Conservation (phyloP, 2,797 vertebrate species). For the Poecilia velifera region DNA sequence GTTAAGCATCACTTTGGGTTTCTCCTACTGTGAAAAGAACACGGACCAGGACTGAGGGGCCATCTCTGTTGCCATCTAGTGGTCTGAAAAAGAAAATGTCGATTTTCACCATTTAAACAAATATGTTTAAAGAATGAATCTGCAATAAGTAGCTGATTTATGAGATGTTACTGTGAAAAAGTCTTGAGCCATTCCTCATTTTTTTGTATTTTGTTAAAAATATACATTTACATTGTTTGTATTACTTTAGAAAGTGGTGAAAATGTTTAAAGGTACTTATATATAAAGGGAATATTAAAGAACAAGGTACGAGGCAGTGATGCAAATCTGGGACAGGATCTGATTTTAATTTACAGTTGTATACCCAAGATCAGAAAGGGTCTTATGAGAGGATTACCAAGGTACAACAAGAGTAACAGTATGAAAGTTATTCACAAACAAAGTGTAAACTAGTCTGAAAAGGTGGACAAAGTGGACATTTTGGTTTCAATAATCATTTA, state of each 20-base stretch:
- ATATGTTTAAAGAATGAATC: background rate
- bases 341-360: background rate
- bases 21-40: conserved; percentile 68
- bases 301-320: background rate
- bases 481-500: background rate
- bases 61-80: conserved; percentile 66
- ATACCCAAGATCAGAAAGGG: background rate
- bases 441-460: background rate
- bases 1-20: conserved; percentile 79
- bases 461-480: background rate
- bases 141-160: background rate
- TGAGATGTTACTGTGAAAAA: background rate
- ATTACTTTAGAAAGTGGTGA: background rate
- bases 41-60: conserved; percentile 48
- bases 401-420: background rate
- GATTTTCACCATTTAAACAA: background rate
- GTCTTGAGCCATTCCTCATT: background rate
- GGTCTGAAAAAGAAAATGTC: conserved; percentile 27
- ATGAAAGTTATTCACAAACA: background rate
- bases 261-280: background rate
- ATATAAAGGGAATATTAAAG: background rate
- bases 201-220: conserved; percentile 12
- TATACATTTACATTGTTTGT: too few relatives aligned
- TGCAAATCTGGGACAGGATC: background rate
- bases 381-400: background rate